phyloP scores from a whole-genome alignment of 2,113 vertebrate species.

The Spheniscus mendiculus region DNA sequence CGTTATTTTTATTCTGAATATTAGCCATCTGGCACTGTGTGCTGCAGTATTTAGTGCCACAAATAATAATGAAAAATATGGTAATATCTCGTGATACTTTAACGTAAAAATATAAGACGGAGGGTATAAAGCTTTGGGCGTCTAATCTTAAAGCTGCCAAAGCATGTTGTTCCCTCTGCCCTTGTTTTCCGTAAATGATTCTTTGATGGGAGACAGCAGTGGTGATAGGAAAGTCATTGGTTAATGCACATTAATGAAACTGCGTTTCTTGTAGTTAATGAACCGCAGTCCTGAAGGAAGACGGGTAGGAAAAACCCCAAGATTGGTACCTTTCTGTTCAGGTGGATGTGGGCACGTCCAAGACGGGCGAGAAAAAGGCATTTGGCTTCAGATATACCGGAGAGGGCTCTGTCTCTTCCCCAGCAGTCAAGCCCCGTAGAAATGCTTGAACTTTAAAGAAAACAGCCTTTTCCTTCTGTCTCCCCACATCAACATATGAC shows the following conservation, averaged over 20 bases:
- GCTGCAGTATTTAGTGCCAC: slow-evolving; percentile 54
- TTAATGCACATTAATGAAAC: slow-evolving; percentile 12
- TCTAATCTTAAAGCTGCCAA: slow-evolving; percentile 44
- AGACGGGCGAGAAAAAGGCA: not conserved
- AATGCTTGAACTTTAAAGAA: not conserved
- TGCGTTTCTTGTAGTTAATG: not conserved
- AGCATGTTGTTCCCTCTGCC: slow-evolving; percentile 42
- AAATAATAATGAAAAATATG: slow-evolving; percentile 66
- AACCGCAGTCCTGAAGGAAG: not conserved
- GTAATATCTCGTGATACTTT: slow-evolving; percentile 48
- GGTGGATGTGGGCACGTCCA: not conserved
- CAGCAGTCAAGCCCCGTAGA: not conserved
- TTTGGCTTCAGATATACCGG: not conserved
- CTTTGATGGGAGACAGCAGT: slow-evolving; percentile 41
- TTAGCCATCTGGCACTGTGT: slow-evolving; percentile 57
- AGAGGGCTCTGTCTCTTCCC: not conserved
- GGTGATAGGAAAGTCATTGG: not conserved
- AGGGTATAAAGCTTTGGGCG: slow-evolving; percentile 40
- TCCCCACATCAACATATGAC: not conserved
- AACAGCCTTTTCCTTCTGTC: not conserved
- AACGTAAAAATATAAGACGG: slow-evolving; percentile 51
- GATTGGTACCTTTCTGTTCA: not conserved
- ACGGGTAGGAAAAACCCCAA: not conserved
- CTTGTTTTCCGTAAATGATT: slow-evolving; percentile 55
- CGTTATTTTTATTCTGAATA: slow-evolving; percentile 65